These are phyloP conservation scores for Lepeophtheirus nordmannii DNA, from an alignment of 2,888 invertebrate species.

Conservation along the genomic window DNA sequence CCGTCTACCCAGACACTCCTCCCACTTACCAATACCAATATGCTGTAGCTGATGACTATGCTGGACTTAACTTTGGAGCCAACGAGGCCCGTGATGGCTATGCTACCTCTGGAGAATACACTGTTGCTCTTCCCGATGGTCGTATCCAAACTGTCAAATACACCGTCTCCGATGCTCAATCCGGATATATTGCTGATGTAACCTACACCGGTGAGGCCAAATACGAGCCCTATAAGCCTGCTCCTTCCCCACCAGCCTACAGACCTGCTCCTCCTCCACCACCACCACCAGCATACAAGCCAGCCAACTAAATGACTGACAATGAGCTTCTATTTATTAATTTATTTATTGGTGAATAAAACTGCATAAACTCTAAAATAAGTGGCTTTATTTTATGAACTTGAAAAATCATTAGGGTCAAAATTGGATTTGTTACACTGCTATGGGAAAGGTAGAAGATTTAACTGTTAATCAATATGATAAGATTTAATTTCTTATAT, in stretches of 20 bases:
- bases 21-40: slow-evolving; percentile 10
- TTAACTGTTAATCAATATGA: too few relatives aligned
- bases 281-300: background rate
- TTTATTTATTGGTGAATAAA: too few relatives aligned
- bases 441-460: too few relatives aligned
- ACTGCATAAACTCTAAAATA: too few relatives aligned
- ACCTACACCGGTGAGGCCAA: background rate
- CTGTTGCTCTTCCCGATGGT: slow-evolving; percentile 8
- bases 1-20: background rate
- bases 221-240: slow-evolving; percentile 11
- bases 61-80: slow-evolving; percentile 6
- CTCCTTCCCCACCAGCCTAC: background rate
- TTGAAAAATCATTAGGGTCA: too few relatives aligned
- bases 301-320: background rate
- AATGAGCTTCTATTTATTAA: too few relatives aligned
- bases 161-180: slow-evolving; percentile 7
- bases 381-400: too few relatives aligned
- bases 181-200: slow-evolving; percentile 8
- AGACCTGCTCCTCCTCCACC: background rate
- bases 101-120: slow-evolving; percentile 7
- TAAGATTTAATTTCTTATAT: too few relatives aligned
- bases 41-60: slow-evolving; percentile 9
- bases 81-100: slow-evolving; percentile 9
- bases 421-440: too few relatives aligned
- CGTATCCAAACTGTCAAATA: slow-evolving; percentile 5